phyloP scores from a whole-genome alignment of 1,140 invertebrate species.

The Tetramorium alpestre region DNA sequence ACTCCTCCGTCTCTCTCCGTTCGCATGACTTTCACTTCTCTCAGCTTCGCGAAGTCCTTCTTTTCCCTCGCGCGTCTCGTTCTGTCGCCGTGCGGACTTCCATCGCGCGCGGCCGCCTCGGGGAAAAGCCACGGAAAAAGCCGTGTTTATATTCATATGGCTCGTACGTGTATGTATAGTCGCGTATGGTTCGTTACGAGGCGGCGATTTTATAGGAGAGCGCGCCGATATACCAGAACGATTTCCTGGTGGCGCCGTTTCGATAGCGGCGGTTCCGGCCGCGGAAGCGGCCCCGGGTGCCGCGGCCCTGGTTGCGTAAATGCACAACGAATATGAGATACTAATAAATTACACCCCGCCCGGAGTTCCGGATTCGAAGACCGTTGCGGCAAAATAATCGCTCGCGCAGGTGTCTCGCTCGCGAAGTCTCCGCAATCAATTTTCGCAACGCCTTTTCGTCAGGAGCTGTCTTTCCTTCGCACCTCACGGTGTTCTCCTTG shows the following conservation, averaged over 20 bases:
- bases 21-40: conserved; percentile 78
- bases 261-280: conserved; percentile 8
- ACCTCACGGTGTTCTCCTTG: not conserved
- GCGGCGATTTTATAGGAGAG: not conserved
- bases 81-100: conserved; percentile 34
- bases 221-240: not conserved
- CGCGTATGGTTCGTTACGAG: not conserved
- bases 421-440: not conserved
- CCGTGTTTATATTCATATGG: conserved; percentile 5
- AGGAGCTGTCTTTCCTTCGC: not conserved
- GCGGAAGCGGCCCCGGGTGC: not conserved
- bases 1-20: conserved; percentile 48
- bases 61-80: conserved; percentile 49
- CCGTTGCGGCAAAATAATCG: not conserved
- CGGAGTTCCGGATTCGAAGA: not conserved
- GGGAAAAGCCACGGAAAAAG: conserved; percentile 46
- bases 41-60: conserved; percentile 63
- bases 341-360: not conserved
- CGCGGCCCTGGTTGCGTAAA: conserved; percentile 1
- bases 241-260: conserved; percentile 20
- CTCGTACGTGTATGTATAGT: not conserved
- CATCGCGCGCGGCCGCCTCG: conserved; percentile 48
- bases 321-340: conserved; percentile 8
- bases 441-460: not conserved
- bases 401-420: not conserved